A percentile compares a stretch with the other conserved stretches of the same genome.
Evolutionary conservation across 2,797 vertebrate species (phyloP).

Genomic region (Salarias fasciatus): DNA sequence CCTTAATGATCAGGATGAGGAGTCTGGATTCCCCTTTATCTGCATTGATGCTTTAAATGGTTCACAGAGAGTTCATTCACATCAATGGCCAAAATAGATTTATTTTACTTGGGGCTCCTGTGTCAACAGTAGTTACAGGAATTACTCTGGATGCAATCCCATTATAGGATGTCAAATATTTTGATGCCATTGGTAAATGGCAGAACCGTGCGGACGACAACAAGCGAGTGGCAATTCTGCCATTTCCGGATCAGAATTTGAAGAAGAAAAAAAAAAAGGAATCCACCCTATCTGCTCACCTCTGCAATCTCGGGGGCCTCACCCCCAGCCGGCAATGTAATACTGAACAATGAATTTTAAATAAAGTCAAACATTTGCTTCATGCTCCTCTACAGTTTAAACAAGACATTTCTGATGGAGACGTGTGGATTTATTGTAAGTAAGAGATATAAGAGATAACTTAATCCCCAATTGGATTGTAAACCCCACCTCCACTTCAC

Average conservation of each 20-base stretch:
- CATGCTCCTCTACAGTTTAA: constrained; percentile 82
- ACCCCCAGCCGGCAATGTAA: constrained; percentile 72
- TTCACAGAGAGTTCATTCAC: constrained; percentile 80
- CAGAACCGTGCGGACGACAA: constrained; percentile 68
- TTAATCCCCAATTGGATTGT: constrained; percentile 84
- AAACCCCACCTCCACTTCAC: constrained; percentile 77
- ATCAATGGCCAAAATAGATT: constrained; percentile 77
- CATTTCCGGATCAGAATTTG: constrained; percentile 73
- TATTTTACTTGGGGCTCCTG: constrained; percentile 82
- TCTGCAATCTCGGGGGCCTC: constrained; percentile 71
- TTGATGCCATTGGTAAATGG: constrained; percentile 80
- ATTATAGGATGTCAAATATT: constrained; percentile 83
- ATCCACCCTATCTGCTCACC: constrained; percentile 70
- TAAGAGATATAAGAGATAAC: constrained; percentile 84
- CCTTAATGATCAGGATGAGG: constrained; percentile 48
- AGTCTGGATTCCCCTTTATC: constrained; percentile 69
- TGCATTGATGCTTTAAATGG: constrained; percentile 67
- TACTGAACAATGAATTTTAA: constrained; percentile 83
- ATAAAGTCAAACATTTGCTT: constrained; percentile 88
- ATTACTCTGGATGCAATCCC: constrained; percentile 72
- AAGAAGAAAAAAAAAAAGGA: no score
- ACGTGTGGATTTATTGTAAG: constrained; percentile 86
- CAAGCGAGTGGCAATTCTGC: constrained; percentile 64
- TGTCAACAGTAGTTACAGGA: constrained; percentile 81
- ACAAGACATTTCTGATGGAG: constrained; percentile 83